These are phyloP conservation scores for Dascillus cervinus DNA, from an alignment of 2,888 invertebrate genomes.

Conservation along the genomic window DNA sequence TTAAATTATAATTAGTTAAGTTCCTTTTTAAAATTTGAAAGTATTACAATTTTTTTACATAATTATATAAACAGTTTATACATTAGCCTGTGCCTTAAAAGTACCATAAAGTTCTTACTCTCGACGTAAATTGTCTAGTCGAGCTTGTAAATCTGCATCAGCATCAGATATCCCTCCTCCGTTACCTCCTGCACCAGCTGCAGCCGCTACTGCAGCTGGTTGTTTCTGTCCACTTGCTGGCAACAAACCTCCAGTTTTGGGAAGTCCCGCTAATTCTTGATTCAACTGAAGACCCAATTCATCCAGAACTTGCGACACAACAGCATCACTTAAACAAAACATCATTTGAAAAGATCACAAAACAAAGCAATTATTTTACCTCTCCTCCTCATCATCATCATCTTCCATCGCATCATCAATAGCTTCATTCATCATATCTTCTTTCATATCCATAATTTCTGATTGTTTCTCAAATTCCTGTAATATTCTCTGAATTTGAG, in stretches of 20 bases:
- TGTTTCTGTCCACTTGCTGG: slow-evolving; percentile 52
- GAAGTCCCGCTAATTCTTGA: slow-evolving; percentile 86
- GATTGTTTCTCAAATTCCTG: slow-evolving; percentile 99
- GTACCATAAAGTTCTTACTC: no score
- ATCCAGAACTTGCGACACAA: slow-evolving; percentile 93
- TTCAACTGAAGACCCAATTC: slow-evolving; percentile 93
- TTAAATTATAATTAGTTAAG: no score
- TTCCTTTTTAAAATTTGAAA: no score
- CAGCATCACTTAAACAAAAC: slow-evolving; percentile 67
- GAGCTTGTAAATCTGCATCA: slow-evolving; percentile 94
- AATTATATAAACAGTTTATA: no score
- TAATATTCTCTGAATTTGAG: slow-evolving; percentile 96
- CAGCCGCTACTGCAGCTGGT: slow-evolving; percentile 51
- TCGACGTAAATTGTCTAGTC: slow-evolving; percentile 88
- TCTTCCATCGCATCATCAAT: slow-evolving; percentile 99
- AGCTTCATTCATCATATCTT: slow-evolving; percentile 99
- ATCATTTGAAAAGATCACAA: not conserved
- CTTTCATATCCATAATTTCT: slow-evolving; percentile 99
- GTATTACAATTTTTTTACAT: no score
- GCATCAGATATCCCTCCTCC: slow-evolving; percentile 57
- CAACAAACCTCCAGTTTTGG: slow-evolving; percentile 55
- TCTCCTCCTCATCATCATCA: slow-evolving; percentile 96
- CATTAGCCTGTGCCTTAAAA: no score
- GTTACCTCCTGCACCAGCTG: slow-evolving; percentile 27
- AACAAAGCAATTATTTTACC: slow-evolving; percentile 44